These are phyloP conservation scores for Noctua janthe DNA, from an alignment of 2,888 invertebrate species.

Conservation along the genomic window DNA sequence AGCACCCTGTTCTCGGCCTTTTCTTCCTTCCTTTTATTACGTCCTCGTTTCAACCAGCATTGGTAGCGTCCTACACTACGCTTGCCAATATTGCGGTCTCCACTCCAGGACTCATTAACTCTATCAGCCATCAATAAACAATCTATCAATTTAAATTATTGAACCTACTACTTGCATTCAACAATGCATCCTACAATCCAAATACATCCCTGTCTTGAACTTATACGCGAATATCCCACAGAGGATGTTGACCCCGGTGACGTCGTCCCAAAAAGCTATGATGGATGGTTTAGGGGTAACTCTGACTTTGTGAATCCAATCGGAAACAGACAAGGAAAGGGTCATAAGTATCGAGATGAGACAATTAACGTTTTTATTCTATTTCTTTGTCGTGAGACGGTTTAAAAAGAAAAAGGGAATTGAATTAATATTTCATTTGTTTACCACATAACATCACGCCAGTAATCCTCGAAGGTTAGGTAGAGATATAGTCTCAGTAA, in stretches of 20 bases:
- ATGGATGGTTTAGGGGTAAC: conserved; percentile 61
- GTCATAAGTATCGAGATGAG: conserved; percentile 46
- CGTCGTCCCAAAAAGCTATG: conserved; percentile 62
- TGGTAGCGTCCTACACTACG: background rate
- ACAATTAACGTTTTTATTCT: conserved; percentile 39
- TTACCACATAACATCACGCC: background rate
- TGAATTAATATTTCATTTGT: background rate
- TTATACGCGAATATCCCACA: conserved; percentile 39
- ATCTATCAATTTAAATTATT: background rate
- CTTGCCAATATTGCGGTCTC: background rate
- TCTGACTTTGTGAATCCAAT: conserved; percentile 52
- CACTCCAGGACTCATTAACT: background rate
- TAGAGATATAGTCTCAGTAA: background rate
- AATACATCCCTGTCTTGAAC: conserved; percentile 55
- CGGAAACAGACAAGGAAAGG: conserved; percentile 51
- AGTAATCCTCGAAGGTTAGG: background rate
- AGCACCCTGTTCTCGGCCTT: background rate
- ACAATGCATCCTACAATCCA: conserved; percentile 4
- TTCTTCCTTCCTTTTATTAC: background rate
- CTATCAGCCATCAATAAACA: background rate
- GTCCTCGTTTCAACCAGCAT: background rate
- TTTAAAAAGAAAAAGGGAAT: background rate
- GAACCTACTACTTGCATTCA: background rate
- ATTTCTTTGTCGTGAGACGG: conserved; percentile 19
- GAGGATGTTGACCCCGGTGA: conserved; percentile 56